Conservation (phyloP, 2,113 vertebrate genomes). For the Ochotona princeps region DNA sequence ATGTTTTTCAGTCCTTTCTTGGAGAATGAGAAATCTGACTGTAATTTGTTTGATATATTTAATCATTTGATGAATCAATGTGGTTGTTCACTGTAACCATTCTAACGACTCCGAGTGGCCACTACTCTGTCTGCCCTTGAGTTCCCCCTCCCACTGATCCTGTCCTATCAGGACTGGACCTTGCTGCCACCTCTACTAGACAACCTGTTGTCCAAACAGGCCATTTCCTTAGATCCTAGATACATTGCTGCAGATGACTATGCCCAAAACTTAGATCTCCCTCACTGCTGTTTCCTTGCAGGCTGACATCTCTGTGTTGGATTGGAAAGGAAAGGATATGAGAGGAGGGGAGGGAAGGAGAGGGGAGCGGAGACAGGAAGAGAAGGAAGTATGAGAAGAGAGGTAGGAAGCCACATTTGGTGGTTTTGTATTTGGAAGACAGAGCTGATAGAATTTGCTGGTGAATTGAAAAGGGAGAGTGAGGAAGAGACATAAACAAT, state of each 20-base stretch:
- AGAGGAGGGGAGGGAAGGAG: neutral
- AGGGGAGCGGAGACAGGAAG: neutral
- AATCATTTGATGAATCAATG: neutral
- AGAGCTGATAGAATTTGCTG: conserved; percentile 23
- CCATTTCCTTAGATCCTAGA: neutral
- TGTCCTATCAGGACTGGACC: neutral
- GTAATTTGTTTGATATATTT: neutral
- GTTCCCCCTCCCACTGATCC: neutral
- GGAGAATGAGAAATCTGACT: neutral
- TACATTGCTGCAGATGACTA: neutral
- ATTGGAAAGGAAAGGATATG: neutral
- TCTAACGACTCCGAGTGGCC: neutral
- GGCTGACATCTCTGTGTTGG: neutral
- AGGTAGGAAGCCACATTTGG: neutral
- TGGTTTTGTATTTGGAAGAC: neutral
- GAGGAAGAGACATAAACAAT: neutral
- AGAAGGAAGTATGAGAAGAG: neutral
- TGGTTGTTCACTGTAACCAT: neutral
- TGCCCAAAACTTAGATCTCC: neutral
- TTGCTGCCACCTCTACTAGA: neutral
- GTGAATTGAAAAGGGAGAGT: neutral
- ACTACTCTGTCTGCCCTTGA: neutral
- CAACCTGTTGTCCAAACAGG: neutral
- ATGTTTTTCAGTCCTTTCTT: neutral
- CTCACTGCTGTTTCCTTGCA: neutral